A percentile compares a stretch with the other conserved stretches of the same genome.
phyloP scores from a whole-genome alignment of 92 coral and sea anemone genomes.

The Scolanthus callimorphus region DNA sequence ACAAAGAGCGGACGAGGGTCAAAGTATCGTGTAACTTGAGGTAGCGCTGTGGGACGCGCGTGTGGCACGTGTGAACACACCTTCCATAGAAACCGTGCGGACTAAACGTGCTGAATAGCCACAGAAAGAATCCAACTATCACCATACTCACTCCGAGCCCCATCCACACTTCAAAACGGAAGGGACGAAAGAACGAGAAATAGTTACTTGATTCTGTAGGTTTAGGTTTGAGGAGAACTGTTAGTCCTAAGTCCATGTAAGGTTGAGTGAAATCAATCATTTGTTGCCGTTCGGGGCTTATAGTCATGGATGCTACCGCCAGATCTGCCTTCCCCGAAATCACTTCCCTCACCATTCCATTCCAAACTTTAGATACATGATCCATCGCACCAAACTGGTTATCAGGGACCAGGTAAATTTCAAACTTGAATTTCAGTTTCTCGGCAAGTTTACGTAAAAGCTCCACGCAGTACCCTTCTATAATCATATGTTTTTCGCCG shows the following conservation, averaged over 20 bases:
- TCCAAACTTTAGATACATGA: slow-evolving; percentile 74
- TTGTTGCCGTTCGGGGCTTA: slow-evolving; percentile 76
- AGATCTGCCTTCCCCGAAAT: slow-evolving; percentile 71
- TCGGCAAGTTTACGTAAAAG: slow-evolving; percentile 57
- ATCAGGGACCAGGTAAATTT: slow-evolving; percentile 67
- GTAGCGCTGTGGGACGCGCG: slow-evolving; percentile 53
- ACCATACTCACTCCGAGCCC: slow-evolving; percentile 53
- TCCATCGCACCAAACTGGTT: slow-evolving; percentile 64
- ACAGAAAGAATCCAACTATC: slow-evolving; percentile 59
- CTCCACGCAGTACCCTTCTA: slow-evolving; percentile 83
- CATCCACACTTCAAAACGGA: slow-evolving; percentile 64
- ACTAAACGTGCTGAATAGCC: slow-evolving; percentile 85
- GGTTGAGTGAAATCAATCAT: slow-evolving; percentile 85
- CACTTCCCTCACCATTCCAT: slow-evolving; percentile 83
- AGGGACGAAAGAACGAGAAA: slow-evolving; percentile 67
- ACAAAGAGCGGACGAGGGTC: slow-evolving; percentile 51
- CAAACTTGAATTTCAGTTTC: slow-evolving; percentile 58
- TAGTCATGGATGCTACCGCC: slow-evolving; percentile 80
- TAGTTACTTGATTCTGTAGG: slow-evolving; percentile 34
- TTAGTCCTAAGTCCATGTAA: slow-evolving; percentile 72
- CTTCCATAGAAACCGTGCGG: slow-evolving; percentile 91
- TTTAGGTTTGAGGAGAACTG: slow-evolving; percentile 53
- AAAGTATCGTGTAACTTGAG: slow-evolving; percentile 64
- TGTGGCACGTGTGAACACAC: slow-evolving; percentile 67
- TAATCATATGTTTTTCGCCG: slow-evolving; percentile 9